phyloP scores from a whole-genome alignment of 2,113 vertebrate genomes.

The Pavo muticus region DNA sequence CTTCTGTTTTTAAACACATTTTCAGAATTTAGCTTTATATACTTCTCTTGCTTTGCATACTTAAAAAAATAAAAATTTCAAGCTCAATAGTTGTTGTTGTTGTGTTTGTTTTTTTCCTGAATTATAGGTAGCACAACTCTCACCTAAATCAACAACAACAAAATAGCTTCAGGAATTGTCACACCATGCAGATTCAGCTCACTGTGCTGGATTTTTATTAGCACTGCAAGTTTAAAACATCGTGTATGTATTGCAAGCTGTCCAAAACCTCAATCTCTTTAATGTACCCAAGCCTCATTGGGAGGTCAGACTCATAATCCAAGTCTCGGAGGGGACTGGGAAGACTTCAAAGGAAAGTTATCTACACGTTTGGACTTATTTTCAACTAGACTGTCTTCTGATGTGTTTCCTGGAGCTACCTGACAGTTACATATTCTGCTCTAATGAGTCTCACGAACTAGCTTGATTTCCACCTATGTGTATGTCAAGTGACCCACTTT shows the following conservation, averaged over 20 bases:
- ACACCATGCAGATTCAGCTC: background rate
- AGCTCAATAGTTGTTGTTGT: background rate
- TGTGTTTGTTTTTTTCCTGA: background rate
- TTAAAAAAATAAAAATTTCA: background rate
- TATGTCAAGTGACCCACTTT: background rate
- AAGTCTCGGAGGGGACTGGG: background rate
- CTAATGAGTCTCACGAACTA: background rate
- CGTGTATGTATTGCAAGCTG: background rate
- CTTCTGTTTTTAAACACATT: background rate
- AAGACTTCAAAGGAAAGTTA: constrained; percentile 28
- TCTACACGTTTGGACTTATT: background rate
- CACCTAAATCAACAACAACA: background rate
- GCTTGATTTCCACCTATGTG: background rate
- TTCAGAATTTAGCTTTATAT: background rate
- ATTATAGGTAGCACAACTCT: background rate
- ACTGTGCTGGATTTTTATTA: background rate
- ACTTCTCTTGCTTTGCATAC: background rate
- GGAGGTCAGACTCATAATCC: fast-evolving
- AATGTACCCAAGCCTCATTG: background rate
- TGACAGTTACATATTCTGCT: background rate
- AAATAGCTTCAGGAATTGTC: background rate
- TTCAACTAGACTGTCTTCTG: constrained; percentile 10
- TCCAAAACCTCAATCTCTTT: background rate
- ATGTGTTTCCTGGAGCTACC: constrained; percentile 6
- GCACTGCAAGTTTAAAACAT: background rate